These are phyloP conservation scores for Hafferia zeledoni DNA, from an alignment of 2,797 vertebrate genomes.

Conservation along the genomic window DNA sequence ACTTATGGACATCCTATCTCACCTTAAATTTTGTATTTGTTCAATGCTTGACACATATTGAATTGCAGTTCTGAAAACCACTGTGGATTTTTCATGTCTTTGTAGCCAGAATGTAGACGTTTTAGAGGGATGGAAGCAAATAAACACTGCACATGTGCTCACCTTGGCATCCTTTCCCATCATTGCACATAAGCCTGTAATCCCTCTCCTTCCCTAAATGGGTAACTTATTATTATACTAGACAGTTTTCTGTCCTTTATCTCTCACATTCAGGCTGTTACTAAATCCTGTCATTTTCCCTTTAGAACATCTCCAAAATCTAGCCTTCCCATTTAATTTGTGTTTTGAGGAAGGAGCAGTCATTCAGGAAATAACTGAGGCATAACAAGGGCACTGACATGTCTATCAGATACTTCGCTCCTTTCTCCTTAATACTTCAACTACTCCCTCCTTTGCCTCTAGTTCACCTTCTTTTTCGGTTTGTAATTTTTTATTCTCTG, in stretches of 20 bases:
- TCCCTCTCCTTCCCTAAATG: constrained; percentile 11
- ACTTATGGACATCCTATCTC: neutral
- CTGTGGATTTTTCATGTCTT: neutral
- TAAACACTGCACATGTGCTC: neutral
- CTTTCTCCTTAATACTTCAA: neutral
- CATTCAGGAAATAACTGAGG: constrained; percentile 15
- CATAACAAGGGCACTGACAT: neutral
- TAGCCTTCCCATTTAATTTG: constrained; percentile 17
- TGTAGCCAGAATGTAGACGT: neutral
- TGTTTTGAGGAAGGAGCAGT: constrained; percentile 11
- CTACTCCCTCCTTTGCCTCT: neutral
- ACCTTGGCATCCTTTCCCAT: neutral
- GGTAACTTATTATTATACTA: constrained; percentile 14
- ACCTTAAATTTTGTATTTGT: neutral
- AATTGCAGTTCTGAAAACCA: neutral
- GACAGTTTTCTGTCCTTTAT: constrained; percentile 16
- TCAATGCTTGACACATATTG: neutral
- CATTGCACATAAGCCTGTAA: constrained; percentile 15
- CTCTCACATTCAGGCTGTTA: constrained; percentile 11
- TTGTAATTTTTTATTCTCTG: neutral
- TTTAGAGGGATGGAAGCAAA: neutral
- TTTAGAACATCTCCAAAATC: constrained; percentile 29
- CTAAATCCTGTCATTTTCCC: constrained; percentile 12
- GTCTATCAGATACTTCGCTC: neutral
- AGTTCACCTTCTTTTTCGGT: neutral